Evolutionary conservation across 2,797 vertebrate species (phyloP), one percentile per base, ranked within the genome.

Genomic region (Fundulus diaphanus): DNA sequence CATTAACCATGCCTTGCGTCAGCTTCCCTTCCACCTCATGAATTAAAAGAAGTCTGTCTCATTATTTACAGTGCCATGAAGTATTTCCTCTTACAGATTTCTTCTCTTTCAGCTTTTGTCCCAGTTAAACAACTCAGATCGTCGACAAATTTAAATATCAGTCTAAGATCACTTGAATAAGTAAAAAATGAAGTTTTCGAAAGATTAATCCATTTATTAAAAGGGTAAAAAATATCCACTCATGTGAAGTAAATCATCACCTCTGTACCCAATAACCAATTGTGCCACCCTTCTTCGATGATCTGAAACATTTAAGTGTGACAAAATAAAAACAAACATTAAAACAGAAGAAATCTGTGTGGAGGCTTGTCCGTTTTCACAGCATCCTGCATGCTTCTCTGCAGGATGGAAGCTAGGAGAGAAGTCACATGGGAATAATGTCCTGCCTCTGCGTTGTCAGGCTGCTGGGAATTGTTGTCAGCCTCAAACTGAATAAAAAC

Each of bases 1-100:
- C 87, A 89, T 89, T 88, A 87, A 76, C 84, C 52, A 69, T 82
- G 82, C 78, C 42, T n/a, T 73, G 75, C 72, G 0, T 86, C 82
- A 82, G 82, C 85, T 57, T 74, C 77, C 70, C 70, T 63, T 85
- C 48, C 56, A 73, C 80, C 44, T 72, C 78, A 74, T 78, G 82
- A 77, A 81, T 79, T 24, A 31, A 59, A 81, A 65, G 69, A 78
- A 74, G 70, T 75, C 59, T 52, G 20, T 81, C 71, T 78, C n/a
- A 67, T 44, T 85, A 74, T 76, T 85, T 84, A 63, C 65, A 70
- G 27, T 77, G 70, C 63, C 65, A 42, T 51, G 18, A n/a, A 40
- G 33, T 37, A 40, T 13, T 65, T 63, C 59, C 18, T 63, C 31
- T 63, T 20, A 37, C 33, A 37, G 33, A 24, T 22, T 63, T 63